A percentile compares a stretch with the other conserved stretches of the same genome.
These are phyloP conservation scores for Aulostomus chinensis DNA, from an alignment of 2,797 vertebrate genomes.

Conservation along the genomic window DNA sequence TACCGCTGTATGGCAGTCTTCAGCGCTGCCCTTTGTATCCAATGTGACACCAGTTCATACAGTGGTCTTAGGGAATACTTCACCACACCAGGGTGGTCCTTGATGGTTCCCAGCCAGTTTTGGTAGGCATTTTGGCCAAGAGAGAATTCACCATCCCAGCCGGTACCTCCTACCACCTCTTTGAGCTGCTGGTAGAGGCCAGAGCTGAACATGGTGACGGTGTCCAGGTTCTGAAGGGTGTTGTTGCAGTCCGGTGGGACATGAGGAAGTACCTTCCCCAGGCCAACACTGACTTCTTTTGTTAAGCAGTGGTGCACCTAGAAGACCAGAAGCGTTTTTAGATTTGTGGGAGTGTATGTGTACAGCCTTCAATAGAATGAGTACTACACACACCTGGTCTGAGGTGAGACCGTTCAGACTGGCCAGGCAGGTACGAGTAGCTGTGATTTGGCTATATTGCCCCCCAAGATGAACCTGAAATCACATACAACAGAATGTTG, in stretches of 20 bases:
- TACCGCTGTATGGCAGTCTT: constrained; percentile 33
- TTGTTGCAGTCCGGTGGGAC: background rate
- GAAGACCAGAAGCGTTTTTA: background rate
- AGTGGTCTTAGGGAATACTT: constrained; percentile 30
- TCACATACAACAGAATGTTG: background rate
- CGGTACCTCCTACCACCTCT: constrained; percentile 37
- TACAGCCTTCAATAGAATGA: background rate
- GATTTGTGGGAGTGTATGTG: background rate
- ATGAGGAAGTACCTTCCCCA: accelerated
- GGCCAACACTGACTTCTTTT: background rate
- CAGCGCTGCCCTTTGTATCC: background rate
- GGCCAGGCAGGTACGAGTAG: constrained; percentile 28
- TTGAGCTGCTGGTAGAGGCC: constrained; percentile 31
- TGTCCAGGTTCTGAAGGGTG: constrained; percentile 16
- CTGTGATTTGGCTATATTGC: constrained; percentile 9
- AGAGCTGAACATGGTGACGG: background rate
- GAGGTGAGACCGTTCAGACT: constrained; percentile 16
- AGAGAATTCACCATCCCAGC: constrained; percentile 43
- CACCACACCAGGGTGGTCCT: constrained; percentile 24
- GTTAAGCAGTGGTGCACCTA: constrained; percentile 27
- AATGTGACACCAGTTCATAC: constrained; percentile 8
- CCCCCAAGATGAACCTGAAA: constrained; percentile 31
- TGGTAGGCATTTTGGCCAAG: constrained; percentile 12
- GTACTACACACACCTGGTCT: background rate
- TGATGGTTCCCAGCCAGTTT: constrained; percentile 38